These are phyloP conservation scores for Leucophenga varia DNA, from an alignment of 1,140 invertebrate species.

Conservation along the genomic window DNA sequence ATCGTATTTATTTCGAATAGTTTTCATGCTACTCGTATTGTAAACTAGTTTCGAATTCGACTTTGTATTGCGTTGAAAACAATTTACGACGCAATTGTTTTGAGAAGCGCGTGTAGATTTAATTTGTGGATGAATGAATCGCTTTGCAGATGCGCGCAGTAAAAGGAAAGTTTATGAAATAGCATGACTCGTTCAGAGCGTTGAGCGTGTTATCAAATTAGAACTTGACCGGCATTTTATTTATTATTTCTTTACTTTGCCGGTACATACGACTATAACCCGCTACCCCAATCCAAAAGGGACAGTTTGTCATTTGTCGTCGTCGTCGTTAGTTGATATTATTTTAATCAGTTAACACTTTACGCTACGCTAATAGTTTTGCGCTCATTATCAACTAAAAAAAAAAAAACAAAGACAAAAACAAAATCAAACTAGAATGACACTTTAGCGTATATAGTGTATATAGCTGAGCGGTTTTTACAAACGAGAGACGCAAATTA, in stretches of 20 bases:
- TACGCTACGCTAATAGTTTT: too few relatives aligned
- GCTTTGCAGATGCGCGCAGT: background rate
- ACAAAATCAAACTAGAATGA: conserved; percentile 12
- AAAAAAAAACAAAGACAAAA: conserved; percentile 41
- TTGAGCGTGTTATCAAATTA: conserved; percentile 44
- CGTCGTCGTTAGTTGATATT: conserved; percentile 3
- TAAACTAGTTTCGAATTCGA: conserved; percentile 14
- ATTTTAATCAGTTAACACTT: too few relatives aligned
- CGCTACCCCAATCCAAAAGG: too few relatives aligned
- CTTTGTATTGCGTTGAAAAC: conserved; percentile 14
- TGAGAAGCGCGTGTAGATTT: background rate
- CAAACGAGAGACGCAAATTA: conserved; percentile 2
- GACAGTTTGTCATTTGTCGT: conserved; percentile 14
- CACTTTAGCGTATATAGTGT: background rate
- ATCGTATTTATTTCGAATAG: too few relatives aligned
- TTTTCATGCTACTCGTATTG: too few relatives aligned
- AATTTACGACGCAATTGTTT: conserved; percentile 40
- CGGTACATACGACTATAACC: too few relatives aligned
- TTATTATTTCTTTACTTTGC: too few relatives aligned
- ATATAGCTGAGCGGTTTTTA: background rate
- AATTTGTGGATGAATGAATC: background rate
- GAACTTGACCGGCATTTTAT: conserved; percentile 49
- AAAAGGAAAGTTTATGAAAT: too few relatives aligned
- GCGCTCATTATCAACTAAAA: conserved; percentile 45
- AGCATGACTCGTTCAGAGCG: conserved; percentile 53